Percentiles rank a stretch among this genome's conserved stretches.
Evolutionary conservation across 2,888 invertebrate species (phyloP).

Genomic region (Carabus problematicus): DNA sequence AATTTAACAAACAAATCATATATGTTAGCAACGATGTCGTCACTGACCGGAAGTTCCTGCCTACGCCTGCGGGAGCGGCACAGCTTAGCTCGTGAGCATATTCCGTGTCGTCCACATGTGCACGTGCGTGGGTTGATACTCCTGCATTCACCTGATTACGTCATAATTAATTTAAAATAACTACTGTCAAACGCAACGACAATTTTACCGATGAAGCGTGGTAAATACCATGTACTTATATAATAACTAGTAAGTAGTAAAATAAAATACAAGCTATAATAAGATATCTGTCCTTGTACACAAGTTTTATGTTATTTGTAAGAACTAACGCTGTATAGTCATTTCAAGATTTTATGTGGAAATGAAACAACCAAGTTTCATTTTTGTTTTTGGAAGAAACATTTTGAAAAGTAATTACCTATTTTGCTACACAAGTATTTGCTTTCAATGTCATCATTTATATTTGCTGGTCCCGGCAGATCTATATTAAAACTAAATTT

Average conservation of each 20-base stretch:
- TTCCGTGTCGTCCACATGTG: conserved; percentile 8
- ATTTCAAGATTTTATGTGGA: no score
- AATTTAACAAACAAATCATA: background rate
- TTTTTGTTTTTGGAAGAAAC: no score
- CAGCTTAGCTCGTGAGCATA: background rate
- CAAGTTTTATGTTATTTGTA: no score
- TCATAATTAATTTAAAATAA: conserved; percentile 31
- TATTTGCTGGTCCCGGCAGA: no score
- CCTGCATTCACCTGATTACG: conserved; percentile 27
- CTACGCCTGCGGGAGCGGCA: conserved; percentile 11
- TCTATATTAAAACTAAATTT: no score
- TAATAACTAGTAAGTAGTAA: background rate
- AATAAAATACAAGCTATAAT: no score
- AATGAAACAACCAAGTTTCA: no score
- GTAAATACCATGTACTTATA: conserved; percentile 23
- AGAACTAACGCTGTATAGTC: no score
- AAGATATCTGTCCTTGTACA: no score
- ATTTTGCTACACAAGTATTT: no score
- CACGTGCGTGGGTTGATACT: conserved; percentile 5
- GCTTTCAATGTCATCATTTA: no score
- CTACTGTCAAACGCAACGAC: conserved; percentile 6
- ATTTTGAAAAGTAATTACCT: no score
- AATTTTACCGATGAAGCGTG: conserved; percentile 20
- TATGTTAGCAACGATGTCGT: background rate
- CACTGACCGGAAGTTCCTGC: conserved; percentile 4